Percentiles rank a stretch among this genome's conserved stretches.
These are phyloP conservation scores for Disparrhopalites patrizii DNA, from an alignment of 2,888 invertebrate genomes.

Conservation along the genomic window DNA sequence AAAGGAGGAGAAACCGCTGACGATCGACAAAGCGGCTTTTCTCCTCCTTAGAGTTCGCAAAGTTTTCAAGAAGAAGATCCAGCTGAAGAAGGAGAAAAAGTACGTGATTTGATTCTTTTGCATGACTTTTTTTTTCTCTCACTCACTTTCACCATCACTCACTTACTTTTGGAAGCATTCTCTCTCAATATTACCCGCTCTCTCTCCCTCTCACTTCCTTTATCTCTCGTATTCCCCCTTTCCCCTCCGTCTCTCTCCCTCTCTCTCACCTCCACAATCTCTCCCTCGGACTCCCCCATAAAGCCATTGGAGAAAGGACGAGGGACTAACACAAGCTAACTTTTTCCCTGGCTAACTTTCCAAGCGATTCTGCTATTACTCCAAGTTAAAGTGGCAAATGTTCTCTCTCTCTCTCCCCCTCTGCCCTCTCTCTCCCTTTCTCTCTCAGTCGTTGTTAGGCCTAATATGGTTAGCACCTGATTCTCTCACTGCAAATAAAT, in stretches of 20 bases:
- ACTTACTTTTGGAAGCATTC: no score
- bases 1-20: conserved; percentile 56
- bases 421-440: no score
- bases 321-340: conserved; percentile 2
- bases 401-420: no score
- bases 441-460: no score
- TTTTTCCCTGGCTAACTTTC: no score
- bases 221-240: no score
- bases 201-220: background rate
- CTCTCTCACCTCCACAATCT: background rate
- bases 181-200: background rate
- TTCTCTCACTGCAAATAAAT: no score
- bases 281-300: background rate
- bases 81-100: conserved; percentile 81
- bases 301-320: background rate
- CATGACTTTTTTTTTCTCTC: background rate
- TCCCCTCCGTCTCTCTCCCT: no score
- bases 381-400: no score
- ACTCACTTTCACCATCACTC: no score
- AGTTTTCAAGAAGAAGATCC: conserved; percentile 84
- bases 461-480: no score
- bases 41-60: conserved; percentile 79
- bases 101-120: conserved; percentile 54
- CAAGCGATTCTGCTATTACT: no score
- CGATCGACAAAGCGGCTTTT: conserved; percentile 86